phyloP scores from a whole-genome alignment of 2,888 invertebrate genomes.

The Phalera bucephala region DNA sequence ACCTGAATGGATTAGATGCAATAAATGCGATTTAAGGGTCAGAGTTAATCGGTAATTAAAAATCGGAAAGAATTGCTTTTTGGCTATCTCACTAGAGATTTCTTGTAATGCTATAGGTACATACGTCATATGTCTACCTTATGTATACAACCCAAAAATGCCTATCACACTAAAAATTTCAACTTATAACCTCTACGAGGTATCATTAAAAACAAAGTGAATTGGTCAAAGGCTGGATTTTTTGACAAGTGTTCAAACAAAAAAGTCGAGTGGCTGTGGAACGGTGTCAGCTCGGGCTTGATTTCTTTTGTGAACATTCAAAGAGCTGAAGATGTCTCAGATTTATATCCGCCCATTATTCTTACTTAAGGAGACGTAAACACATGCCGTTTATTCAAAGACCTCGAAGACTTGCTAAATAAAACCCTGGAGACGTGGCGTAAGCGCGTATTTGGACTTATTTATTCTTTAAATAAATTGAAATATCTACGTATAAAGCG shows the following conservation, averaged over 20 bases:
- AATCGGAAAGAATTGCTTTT: too few relatives aligned
- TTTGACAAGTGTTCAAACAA: background rate
- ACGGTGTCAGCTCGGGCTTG: constrained; percentile 48
- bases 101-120: too few relatives aligned
- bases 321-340: constrained; percentile 68
- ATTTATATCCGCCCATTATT: constrained; percentile 70
- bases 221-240: background rate
- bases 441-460: background rate
- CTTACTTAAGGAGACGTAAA: constrained; percentile 71
- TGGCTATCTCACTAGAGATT: too few relatives aligned
- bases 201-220: background rate
- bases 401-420: background rate
- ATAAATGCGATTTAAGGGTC: too few relatives aligned
- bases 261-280: constrained; percentile 23
- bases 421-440: background rate
- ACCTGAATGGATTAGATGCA: too few relatives aligned
- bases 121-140: too few relatives aligned
- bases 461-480: background rate
- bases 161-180: too few relatives aligned
- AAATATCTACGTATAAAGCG: too few relatives aligned
- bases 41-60: too few relatives aligned
- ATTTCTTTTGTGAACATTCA: constrained; percentile 65
- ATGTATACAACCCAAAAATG: too few relatives aligned
- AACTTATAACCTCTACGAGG: too few relatives aligned
- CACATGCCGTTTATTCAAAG: constrained; percentile 60